Evolutionary conservation across 2,113 vertebrate species (phyloP).

Genomic region (Pteronura brasiliensis): DNA sequence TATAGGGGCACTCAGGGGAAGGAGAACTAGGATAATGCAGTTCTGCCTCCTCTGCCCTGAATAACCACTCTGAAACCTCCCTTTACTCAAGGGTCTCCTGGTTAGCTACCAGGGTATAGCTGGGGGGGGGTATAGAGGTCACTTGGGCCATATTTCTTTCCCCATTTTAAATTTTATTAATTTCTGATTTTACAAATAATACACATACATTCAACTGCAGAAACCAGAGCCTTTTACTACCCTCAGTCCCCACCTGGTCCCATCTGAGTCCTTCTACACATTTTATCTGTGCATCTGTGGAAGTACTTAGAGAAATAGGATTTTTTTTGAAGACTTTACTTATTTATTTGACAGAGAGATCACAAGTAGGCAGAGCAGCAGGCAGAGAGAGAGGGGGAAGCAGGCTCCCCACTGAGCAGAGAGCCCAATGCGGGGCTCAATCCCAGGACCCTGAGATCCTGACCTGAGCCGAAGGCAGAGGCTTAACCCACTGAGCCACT

Average conservation of each 20-base stretch:
- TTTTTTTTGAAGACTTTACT: not conserved
- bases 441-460: no score
- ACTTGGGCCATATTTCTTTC: not conserved
- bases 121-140: not conserved
- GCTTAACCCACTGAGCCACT: no score
- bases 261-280: not conserved
- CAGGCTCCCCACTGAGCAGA: no score
- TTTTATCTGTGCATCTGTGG: not conserved
- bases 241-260: no score
- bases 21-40: not conserved
- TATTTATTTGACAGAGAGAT: no score
- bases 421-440: no score
- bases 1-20: not conserved
- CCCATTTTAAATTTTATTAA: not conserved
- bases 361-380: no score
- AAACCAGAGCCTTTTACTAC: not conserved
- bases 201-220: not conserved
- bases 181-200: not conserved
- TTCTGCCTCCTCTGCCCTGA: not conserved
- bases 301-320: not conserved
- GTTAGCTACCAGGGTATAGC: not conserved
- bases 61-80: not conserved
- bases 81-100: not conserved
- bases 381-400: no score
- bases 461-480: no score